Percentiles rank a stretch among this genome's conserved stretches.
Conservation (phyloP, 2,888 invertebrate genomes). For the Drosophila koepferae region DNA sequence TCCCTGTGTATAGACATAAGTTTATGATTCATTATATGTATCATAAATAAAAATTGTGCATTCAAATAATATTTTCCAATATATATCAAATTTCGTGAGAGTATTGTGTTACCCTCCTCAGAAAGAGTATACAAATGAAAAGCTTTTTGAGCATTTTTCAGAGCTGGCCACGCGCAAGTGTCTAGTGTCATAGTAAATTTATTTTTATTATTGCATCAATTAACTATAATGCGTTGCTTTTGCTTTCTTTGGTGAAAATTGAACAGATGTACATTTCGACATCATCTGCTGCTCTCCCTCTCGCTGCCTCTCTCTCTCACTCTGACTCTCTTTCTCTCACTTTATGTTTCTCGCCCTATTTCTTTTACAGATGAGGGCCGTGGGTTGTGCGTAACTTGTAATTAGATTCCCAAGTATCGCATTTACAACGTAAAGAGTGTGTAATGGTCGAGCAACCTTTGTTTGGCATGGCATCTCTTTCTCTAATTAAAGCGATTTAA, state of each 20-base stretch:
- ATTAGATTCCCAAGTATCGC: slow-evolving; percentile 75
- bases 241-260: slow-evolving; percentile 54
- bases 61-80: background rate
- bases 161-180: slow-evolving; percentile 16
- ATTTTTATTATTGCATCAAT: slow-evolving; percentile 44
- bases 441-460: slow-evolving; percentile 67
- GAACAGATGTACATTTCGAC: slow-evolving; percentile 10
- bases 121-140: slow-evolving; percentile 1
- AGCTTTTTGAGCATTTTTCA: slow-evolving; percentile 10
- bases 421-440: slow-evolving; percentile 65
- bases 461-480: slow-evolving; percentile 22
- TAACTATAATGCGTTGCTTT: slow-evolving; percentile 43
- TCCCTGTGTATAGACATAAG: too few relatives aligned
- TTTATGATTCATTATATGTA: too few relatives aligned
- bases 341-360: background rate
- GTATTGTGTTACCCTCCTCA: background rate
- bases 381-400: slow-evolving; percentile 34
- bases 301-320: background rate
- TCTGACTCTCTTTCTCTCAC: background rate
- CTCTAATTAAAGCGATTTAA: slow-evolving; percentile 67
- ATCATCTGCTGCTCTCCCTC: background rate
- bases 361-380: background rate
- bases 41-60: background rate
- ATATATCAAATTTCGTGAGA: background rate
- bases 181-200: slow-evolving; percentile 39